phyloP scores from a whole-genome alignment of 1,140 invertebrate genomes.

The Pseudomyrmex sp. region DNA sequence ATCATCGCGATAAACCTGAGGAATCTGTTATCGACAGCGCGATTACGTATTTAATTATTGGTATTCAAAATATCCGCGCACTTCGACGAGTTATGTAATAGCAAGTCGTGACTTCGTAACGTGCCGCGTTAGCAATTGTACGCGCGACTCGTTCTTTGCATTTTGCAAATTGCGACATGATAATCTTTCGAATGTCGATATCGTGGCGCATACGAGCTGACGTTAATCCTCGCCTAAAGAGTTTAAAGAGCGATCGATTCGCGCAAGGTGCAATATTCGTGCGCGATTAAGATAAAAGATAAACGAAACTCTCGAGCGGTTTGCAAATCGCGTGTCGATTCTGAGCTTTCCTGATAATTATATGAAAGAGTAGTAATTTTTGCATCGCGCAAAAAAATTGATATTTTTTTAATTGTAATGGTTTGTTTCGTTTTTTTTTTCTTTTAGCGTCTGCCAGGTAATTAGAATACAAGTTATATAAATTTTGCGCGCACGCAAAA shows the following conservation, averaged over 20 bases:
- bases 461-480: not conserved
- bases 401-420: too few relatives aligned
- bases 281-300: constrained; percentile 22
- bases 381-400: not conserved
- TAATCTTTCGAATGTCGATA: not conserved
- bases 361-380: not conserved
- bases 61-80: constrained; percentile 9
- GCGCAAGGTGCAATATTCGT: constrained; percentile 15
- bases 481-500: not conserved
- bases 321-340: not conserved
- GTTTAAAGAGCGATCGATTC: constrained; percentile 18
- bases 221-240: constrained; percentile 7
- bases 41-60: constrained; percentile 32
- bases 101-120: constrained; percentile 14
- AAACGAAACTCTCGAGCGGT: not conserved
- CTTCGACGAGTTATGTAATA: constrained; percentile 25
- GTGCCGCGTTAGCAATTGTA: not conserved
- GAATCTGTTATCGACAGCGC: not conserved
- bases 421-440: too few relatives aligned
- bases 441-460: too few relatives aligned
- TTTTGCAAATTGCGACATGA: constrained; percentile 43
- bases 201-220: not conserved
- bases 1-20: not conserved
- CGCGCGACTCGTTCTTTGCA: not conserved
- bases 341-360: too few relatives aligned